Evolutionary conservation across 1,140 invertebrate species (phyloP), one percentile per base, ranked within the genome.

Genomic region (Lepidurus apus): DNA sequence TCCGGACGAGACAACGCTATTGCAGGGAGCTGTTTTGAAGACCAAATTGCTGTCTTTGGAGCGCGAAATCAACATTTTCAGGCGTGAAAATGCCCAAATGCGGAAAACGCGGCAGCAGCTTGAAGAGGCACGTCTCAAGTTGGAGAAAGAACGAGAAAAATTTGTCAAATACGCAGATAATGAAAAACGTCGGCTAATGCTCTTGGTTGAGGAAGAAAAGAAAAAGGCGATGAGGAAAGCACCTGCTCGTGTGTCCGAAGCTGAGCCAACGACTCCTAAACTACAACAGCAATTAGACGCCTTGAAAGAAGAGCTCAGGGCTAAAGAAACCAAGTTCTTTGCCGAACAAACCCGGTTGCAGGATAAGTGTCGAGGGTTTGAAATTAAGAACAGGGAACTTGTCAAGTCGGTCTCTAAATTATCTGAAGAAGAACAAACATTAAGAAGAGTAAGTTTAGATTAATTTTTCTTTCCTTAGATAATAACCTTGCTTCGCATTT

Each of bases 301-400:
- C 11, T 21, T 77, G 42, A 80, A 42, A 74, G 76, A 77, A 24
- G 76, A 74, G 42, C 43, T 73, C 13, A 76, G 79, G 43, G 34
- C 34, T 8, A 80, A 80, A 24, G 79, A 80, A 47, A 80, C 26
- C 43, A 80, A 75, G 42, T 80, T 76, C 73, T 74, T 77, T 42
- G 76, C 79, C 11, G 53, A 42, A 26, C 75, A 78, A 42, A 80
- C 75, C 13, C 73, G 74, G 1, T 44, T 80, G 21, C 77, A 77
- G 73, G 76, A 77, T 13, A 73, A 74, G 44, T 78, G 77, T 43
- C 45, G 79, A 3, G 21, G 24, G 5, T 76, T 80, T 26, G 79
- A 80, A 53, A 75, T 76, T 6, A 43, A 77, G 34, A 74, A 75
- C 17, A 47, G 76, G 11, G 76, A 77, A 34, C 44, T 74, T 26